A percentile compares a stretch with the other conserved stretches of the same genome.
These are phyloP conservation scores for Gallinago solitaria DNA, from an alignment of 2,797 vertebrate species.

Conservation along the genomic window DNA sequence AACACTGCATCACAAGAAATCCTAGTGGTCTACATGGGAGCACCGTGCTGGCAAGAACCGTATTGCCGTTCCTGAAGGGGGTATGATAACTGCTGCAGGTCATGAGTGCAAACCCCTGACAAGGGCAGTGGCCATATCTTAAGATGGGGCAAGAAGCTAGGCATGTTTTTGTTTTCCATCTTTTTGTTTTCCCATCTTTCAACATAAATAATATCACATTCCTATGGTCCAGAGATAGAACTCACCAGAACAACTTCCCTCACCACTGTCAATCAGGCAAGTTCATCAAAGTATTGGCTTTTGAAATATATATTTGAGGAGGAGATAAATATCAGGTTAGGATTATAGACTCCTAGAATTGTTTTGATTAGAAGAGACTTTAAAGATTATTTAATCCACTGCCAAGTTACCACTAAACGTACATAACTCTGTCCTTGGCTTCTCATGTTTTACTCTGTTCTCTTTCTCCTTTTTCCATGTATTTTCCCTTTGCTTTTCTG, in stretches of 20 bases:
- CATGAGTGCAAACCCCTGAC: not conserved
- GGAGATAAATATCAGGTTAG: not conserved
- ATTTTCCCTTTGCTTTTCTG: not conserved
- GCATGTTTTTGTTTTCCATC: not conserved
- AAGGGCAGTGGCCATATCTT: not conserved
- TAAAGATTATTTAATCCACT: not conserved
- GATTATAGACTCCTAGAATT: not conserved
- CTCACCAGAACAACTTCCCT: not conserved
- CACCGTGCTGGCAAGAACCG: not conserved
- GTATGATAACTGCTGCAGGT: not conserved
- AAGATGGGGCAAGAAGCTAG: not conserved
- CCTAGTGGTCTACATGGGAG: not conserved
- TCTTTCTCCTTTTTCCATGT: not conserved
- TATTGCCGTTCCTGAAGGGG: not conserved
- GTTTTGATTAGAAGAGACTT: not conserved
- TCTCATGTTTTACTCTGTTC: not conserved
- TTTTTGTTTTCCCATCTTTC: not conserved
- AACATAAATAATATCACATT: not conserved
- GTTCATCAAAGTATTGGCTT: not conserved
- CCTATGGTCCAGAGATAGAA: not conserved
- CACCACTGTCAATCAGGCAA: not conserved
- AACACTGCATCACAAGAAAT: not conserved
- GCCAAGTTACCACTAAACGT: not conserved
- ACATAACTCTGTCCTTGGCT: not conserved
- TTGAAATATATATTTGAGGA: not conserved